A percentile compares a stretch with the other conserved stretches of the same genome.
These are phyloP conservation scores for Zaprionus ghesquierei DNA, from an alignment of 1,140 invertebrate genomes.

Conservation along the genomic window DNA sequence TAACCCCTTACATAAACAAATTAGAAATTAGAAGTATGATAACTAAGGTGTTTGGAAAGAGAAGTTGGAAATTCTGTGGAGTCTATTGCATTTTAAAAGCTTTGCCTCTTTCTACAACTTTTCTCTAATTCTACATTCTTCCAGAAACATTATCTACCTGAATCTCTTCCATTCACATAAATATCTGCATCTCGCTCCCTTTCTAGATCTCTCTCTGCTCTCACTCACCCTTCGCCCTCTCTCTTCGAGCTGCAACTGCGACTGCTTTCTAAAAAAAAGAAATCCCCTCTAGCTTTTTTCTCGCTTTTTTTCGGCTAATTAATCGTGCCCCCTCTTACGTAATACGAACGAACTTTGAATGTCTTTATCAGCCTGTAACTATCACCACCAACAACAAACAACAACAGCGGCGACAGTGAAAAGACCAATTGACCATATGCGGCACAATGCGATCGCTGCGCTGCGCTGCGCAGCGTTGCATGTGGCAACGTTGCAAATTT, in stretches of 20 bases:
- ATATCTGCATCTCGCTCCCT: not conserved
- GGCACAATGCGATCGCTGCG: constrained; percentile 21
- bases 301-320: constrained; percentile 52
- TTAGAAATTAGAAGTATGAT: too few species aligned
- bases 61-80: too few species aligned
- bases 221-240: constrained; percentile 12
- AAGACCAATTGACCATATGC: constrained; percentile 21
- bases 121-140: not conserved
- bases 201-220: not conserved
- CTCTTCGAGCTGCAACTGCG: constrained; percentile 25
- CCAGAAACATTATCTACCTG: not conserved
- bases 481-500: constrained; percentile 44
- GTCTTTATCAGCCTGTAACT: constrained; percentile 50
- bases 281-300: constrained; percentile 2
- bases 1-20: too few species aligned
- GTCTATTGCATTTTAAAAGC: too few species aligned
- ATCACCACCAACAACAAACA: not conserved
- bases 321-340: constrained; percentile 37
- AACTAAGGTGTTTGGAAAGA: too few species aligned
- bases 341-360: constrained; percentile 36
- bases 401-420: not conserved
- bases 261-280: constrained; percentile 33
- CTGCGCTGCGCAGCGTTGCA: constrained; percentile 10
- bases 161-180: constrained; percentile 18
- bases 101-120: not conserved